A percentile compares a stretch with the other conserved stretches of the same genome.
Conservation (phyloP, 2,888 invertebrate genomes). For the Ichneumoninae sp. region DNA sequence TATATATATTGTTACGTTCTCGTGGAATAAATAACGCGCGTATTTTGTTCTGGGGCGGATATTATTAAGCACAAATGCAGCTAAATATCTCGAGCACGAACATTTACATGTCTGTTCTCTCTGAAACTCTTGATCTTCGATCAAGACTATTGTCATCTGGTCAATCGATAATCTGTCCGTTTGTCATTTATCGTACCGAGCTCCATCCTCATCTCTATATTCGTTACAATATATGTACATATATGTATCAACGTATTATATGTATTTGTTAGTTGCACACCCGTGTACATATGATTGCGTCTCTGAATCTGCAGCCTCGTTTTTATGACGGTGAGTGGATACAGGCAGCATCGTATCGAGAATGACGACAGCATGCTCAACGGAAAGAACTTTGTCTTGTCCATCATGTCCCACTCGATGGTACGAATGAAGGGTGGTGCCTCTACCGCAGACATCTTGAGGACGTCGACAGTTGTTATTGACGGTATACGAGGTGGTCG, state of each 20-base stretch:
- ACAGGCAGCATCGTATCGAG: constrained; percentile 89
- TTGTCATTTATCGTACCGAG: too few relatives aligned
- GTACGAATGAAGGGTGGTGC: constrained; percentile 89
- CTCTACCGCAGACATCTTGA: constrained; percentile 85
- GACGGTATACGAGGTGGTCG: neutral
- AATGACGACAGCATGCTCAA: constrained; percentile 96
- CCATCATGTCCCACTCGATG: constrained; percentile 99
- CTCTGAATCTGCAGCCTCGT: constrained; percentile 96
- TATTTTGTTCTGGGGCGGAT: too few relatives aligned
- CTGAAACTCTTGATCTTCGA: too few relatives aligned
- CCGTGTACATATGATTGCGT: constrained; percentile 92
- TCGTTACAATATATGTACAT: too few relatives aligned
- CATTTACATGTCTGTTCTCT: too few relatives aligned
- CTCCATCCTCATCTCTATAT: too few relatives aligned
- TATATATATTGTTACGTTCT: too few relatives aligned
- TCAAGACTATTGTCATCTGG: too few relatives aligned
- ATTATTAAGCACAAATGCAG: too few relatives aligned
- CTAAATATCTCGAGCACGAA: too few relatives aligned
- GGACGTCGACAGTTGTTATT: constrained; percentile 53
- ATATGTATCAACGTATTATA: neutral
- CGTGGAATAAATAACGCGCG: too few relatives aligned
- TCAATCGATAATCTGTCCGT: too few relatives aligned
- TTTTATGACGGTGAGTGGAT: constrained; percentile 97
- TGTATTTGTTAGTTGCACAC: constrained; percentile 80
- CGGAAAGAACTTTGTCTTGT: constrained; percentile 96